Conservation (phyloP, 2,797 vertebrate species). For the Pangasius djambal region DNA sequence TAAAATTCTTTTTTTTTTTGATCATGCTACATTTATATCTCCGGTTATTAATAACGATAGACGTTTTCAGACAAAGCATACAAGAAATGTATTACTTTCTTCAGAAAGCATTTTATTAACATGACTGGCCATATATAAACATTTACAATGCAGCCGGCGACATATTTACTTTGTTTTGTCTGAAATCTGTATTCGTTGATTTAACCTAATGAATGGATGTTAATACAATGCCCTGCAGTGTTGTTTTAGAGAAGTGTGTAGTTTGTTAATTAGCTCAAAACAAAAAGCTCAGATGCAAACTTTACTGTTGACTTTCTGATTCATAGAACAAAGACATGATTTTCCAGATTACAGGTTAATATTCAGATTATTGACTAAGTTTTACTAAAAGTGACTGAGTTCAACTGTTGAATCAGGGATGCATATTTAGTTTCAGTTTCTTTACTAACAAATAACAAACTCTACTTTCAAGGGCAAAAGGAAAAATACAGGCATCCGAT, state of each 20-base stretch:
- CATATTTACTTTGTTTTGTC: not conserved
- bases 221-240: not conserved
- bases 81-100: not conserved
- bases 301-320: not conserved
- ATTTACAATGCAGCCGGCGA: not conserved
- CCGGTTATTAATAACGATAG: not conserved
- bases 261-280: not conserved
- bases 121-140: not conserved
- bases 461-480: not conserved
- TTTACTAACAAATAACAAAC: not conserved
- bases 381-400: not conserved
- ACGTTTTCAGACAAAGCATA: not conserved
- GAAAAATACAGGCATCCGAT: not conserved
- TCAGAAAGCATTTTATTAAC: not conserved
- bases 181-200: not conserved
- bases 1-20: not conserved
- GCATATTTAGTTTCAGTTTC: not conserved
- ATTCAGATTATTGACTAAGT: not conserved
- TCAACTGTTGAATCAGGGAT: not conserved
- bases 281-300: not conserved
- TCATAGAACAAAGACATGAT: not conserved
- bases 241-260: not conserved
- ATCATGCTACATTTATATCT: not conserved
- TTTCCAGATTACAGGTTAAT: not conserved
- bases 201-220: not conserved